Evolutionary conservation across 1,140 invertebrate genomes (phyloP).

Genomic region (Trichonephila clavata): DNA sequence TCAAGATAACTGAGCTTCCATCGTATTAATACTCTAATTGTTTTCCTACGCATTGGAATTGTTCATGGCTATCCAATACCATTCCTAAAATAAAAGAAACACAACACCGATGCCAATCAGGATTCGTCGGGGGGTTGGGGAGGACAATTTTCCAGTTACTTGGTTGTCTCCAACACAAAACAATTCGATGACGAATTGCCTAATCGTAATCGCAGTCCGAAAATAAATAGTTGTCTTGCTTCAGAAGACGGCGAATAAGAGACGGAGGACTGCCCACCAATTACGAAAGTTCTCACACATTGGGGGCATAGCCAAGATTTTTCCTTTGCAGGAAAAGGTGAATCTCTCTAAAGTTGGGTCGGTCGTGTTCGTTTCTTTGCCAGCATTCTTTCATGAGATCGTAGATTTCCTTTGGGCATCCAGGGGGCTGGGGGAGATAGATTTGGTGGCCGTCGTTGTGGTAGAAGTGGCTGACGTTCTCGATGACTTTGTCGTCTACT

Average conservation of each 20-base stretch:
- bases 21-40: not conserved
- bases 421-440: conserved; percentile 88
- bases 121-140: not conserved
- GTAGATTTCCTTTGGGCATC: conserved; percentile 94
- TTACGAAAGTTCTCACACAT: conserved; percentile 24
- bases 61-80: conserved; percentile 33
- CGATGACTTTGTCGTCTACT: conserved; percentile 89
- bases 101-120: conserved; percentile 29
- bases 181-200: conserved; percentile 33
- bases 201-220: conserved; percentile 10
- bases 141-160: not conserved
- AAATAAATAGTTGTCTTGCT: conserved; percentile 39
- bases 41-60: conserved; percentile 19
- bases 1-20: not conserved
- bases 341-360: conserved; percentile 95
- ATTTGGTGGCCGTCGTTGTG: conserved; percentile 80
- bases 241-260: conserved; percentile 1
- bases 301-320: conserved; percentile 87
- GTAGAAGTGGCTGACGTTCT: conserved; percentile 85
- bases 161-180: conserved; percentile 14
- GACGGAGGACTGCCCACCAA: not conserved
- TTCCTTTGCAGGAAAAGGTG: conserved; percentile 95
- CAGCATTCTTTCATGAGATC: conserved; percentile 97
- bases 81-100: not conserved
- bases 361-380: conserved; percentile 90